Base-by-base conservation (phyloP, 2,113 vertebrate genomes). In the Phodopus roborovskii region DNA sequence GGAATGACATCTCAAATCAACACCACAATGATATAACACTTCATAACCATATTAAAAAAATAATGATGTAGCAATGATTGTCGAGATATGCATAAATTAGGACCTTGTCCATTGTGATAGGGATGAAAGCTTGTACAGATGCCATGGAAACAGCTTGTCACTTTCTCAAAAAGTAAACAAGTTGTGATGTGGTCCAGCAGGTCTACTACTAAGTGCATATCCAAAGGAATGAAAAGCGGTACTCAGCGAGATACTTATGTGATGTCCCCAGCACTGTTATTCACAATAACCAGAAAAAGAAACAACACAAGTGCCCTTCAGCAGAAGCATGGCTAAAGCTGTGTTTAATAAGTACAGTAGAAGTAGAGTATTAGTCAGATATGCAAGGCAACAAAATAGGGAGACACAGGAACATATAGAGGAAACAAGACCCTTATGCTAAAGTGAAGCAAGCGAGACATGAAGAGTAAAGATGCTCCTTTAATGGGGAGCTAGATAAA, bases 1-100 rank as follows among this genome's bases (percentile, higher is more conserved):
- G 28, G 53, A 94, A 94, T 70, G 42, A 12, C 36, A 77, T 20
- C 26, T 30, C 45, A 48, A 45, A 60, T 92, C 7, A 64, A 26
- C 42, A 62, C 26, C 71, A 82, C 17, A 81, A 33, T 62, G 70
- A 83, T 36, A 82, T 70, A 70, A 12, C 30, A 58, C 22, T 58
- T 33, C 20, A 42, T 16, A 62, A 6, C 3, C 28, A 64, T 71
- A 50, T 19, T 26, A 62, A 17, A 50, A 50, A 58, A 50, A 56
- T 79, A 58, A 58, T 16, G 60, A 85, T 90, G 70, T 77, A 82
- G n/a, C 26, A 81, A n/a, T 78, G 86, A 39, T 74, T 96, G 45
- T 39, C 39, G 26, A 93, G 75, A 33, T 48, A 28, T 20, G 10
- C 62, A 94, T 39, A 88, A 78, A 50, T n/a, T 45, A 6, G 53